phyloP scores from a whole-genome alignment of 2,113 vertebrate genomes.

The Laticauda colubrina region DNA sequence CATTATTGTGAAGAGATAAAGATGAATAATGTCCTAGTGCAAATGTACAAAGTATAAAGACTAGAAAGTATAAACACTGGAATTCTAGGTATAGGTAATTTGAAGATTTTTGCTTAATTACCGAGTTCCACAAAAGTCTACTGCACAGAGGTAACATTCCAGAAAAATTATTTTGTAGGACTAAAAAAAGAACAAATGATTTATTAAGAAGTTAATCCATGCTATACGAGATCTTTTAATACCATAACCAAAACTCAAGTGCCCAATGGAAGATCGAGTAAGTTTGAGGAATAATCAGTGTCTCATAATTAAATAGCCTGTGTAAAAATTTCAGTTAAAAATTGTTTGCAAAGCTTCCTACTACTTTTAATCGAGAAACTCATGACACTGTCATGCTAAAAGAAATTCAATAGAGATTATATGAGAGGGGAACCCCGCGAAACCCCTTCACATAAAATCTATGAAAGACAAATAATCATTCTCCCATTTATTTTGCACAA shows the following conservation, averaged over 20 bases:
- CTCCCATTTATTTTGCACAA: neutral
- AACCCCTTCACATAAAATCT: neutral
- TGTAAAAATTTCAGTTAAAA: neutral
- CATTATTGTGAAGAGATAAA: neutral
- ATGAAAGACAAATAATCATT: neutral
- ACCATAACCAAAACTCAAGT: neutral
- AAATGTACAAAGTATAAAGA: neutral
- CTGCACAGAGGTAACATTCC: neutral
- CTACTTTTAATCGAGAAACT: neutral
- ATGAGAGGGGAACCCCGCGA: neutral
- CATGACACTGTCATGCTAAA: neutral
- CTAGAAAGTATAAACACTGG: neutral
- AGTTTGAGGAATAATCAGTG: neutral
- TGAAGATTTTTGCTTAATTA: neutral
- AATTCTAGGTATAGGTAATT: neutral
- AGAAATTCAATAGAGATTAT: neutral
- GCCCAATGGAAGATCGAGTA: neutral
- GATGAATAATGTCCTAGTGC: neutral
- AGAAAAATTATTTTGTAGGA: neutral
- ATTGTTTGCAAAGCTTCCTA: neutral
- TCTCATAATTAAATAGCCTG: neutral
- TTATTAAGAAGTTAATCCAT: neutral
- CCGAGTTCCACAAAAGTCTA: neutral
- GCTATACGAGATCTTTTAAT: neutral
- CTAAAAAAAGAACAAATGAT: neutral